Conservation (phyloP, 2,888 invertebrate genomes). For the Schrankia costaestrigalis region DNA sequence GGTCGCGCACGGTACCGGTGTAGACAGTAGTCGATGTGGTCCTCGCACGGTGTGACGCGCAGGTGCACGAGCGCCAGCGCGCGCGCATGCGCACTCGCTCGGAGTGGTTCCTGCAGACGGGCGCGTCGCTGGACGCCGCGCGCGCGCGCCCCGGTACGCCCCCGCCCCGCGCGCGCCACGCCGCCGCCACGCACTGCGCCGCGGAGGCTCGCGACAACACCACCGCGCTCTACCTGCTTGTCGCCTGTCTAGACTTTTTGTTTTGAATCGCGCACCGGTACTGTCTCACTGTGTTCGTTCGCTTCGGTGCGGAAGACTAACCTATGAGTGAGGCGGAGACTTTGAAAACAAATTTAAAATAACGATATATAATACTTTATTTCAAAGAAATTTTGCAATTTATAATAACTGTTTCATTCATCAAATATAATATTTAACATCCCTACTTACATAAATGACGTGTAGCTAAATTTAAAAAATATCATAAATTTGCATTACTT, state of each 20-base stretch:
- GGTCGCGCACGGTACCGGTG: too few species aligned
- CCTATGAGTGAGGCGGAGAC: constrained; percentile 45
- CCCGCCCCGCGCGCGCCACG: constrained; percentile 29
- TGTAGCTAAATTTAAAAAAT: too few species aligned
- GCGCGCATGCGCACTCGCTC: constrained; percentile 98
- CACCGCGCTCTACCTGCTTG: constrained; percentile 76
- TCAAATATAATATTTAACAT: too few species aligned
- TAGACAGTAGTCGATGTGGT: background rate
- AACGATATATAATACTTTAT: too few species aligned
- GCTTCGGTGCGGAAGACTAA: constrained; percentile 71
- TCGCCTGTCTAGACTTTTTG: constrained; percentile 80
- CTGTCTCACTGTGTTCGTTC: constrained; percentile 65
- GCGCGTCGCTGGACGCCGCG: constrained; percentile 75
- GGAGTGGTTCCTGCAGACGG: constrained; percentile 96
- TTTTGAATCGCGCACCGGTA: constrained; percentile 74
- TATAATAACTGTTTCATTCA: too few species aligned
- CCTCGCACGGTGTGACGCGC: constrained; percentile 29
- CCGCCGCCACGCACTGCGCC: constrained; percentile 53
- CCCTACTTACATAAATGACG: too few species aligned
- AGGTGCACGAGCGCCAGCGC: constrained; percentile 98
- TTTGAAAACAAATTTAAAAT: too few species aligned
- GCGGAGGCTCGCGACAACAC: constrained; percentile 55
- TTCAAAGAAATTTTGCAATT: too few species aligned
- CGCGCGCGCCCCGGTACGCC: constrained; percentile 70
- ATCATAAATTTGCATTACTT: too few species aligned